Conservation (phyloP, 2,113 vertebrate genomes). For the Thunnus thynnus region DNA sequence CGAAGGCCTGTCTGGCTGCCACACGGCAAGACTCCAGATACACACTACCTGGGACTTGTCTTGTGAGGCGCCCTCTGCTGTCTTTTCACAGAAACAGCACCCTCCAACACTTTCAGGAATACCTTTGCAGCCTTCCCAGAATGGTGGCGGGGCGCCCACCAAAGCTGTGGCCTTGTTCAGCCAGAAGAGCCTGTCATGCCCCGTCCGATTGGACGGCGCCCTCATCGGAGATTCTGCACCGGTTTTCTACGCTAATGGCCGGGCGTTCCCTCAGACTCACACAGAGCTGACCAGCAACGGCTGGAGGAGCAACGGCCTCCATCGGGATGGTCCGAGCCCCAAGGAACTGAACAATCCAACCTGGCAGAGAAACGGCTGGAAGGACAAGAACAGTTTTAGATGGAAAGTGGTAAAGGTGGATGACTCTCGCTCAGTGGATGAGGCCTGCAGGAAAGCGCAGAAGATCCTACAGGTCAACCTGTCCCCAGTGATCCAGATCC, state of each 20-base stretch:
- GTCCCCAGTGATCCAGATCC: constrained; percentile 79
- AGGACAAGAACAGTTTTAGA: constrained; percentile 65
- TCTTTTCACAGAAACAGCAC: constrained; percentile 50
- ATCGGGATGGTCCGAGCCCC: constrained; percentile 11
- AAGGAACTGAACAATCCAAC: constrained; percentile 39
- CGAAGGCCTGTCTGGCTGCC: constrained; percentile 73
- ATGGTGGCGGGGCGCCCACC: constrained; percentile 66
- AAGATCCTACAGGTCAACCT: constrained; percentile 80
- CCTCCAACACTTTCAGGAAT: constrained; percentile 77
- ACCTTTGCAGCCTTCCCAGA: constrained; percentile 79
- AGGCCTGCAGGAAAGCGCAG: constrained; percentile 77
- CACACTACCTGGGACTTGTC: constrained; percentile 69
- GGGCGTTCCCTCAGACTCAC: constrained; percentile 71
- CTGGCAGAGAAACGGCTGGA: constrained; percentile 63
- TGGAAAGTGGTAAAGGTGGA: constrained; percentile 79
- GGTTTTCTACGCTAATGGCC: constrained; percentile 69
- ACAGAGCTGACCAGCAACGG: constrained; percentile 75
- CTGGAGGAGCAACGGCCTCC: constrained; percentile 71
- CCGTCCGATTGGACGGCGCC: constrained; percentile 70
- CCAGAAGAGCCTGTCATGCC: constrained; percentile 79
- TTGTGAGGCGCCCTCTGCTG: constrained; percentile 30
- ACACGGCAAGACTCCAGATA: constrained; percentile 79
- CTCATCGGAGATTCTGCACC: constrained; percentile 81
- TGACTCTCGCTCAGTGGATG: constrained; percentile 74
- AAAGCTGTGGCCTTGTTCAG: constrained; percentile 82